These are phyloP conservation scores for Xenopus laevis DNA, from an alignment of 2,113 vertebrate species.

Conservation along the genomic window DNA sequence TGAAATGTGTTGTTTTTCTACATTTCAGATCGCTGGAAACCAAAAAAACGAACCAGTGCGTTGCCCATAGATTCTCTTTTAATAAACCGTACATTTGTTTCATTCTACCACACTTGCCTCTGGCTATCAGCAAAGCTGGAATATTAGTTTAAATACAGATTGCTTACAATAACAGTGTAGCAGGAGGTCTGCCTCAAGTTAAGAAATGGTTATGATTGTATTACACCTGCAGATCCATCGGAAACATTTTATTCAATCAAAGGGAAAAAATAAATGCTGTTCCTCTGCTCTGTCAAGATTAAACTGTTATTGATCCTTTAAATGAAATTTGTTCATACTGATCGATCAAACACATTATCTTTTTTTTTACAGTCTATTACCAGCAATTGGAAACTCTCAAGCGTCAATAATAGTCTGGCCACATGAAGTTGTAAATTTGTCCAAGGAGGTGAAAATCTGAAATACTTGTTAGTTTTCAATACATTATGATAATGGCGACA, in stretches of 20 bases:
- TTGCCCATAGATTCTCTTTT: conserved; percentile 52
- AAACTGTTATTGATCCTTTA: conserved; percentile 98
- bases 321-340: conserved; percentile 98
- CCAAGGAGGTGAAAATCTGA: conserved; percentile 54
- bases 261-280: conserved; percentile 87
- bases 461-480: conserved; percentile 28
- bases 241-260: conserved; percentile 89
- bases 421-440: conserved; percentile 71
- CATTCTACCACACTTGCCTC: conserved; percentile 72
- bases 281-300: conserved; percentile 92
- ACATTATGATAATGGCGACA: conserved; percentile 45
- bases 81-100: conserved; percentile 70
- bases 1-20: conserved; percentile 47
- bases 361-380: conserved; percentile 85
- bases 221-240: conserved; percentile 67
- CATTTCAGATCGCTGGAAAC: conserved; percentile 65
- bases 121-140: conserved; percentile 65
- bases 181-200: conserved; percentile 66
- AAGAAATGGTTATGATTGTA: conserved; percentile 65
- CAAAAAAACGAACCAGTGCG: conserved; percentile 57
- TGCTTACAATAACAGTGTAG: conserved; percentile 71
- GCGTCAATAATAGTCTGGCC: conserved; percentile 83
- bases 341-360: conserved; percentile 99
- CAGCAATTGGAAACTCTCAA: conserved; percentile 83
- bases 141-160: conserved; percentile 89